Evolutionary conservation across 2,113 vertebrate species (phyloP), one percentile per base, ranked within the genome.

Genomic region (Chinchilla lanigera): DNA sequence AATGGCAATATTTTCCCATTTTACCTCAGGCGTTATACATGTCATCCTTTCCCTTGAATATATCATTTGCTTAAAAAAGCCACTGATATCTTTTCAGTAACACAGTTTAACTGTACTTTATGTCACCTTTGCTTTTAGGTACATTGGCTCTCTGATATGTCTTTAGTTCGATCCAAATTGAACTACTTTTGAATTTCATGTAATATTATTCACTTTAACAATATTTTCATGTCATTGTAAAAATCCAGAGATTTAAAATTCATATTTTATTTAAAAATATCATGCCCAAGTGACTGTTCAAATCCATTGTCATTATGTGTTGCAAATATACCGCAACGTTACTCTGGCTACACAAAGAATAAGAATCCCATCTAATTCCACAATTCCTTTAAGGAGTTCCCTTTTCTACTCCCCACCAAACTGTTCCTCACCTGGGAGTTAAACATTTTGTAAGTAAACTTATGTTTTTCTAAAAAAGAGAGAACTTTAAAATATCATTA

Each of bases 1-100:
- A 61, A 9, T 1, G 7, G 5, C 6, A 7, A 1, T 7, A 4
- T 5, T 22, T 2, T 2, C 5, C 12, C 47, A 26, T 61, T 2
- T 80, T 19, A 41, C 24, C 47, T 11, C 60, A 3, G 26, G 24
- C 41, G n/a, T 47, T 16, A 19, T 2, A 3, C 1, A 5, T 19
- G 44, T 38, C 0, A 30, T 28, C 12, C 12, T 2, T 33, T 26
- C 65, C 82, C n/a, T 81, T 28, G 30, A 67, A 35, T 47, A 1
- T 11, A 61, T 24, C 54, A 61, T 50, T n/a, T 61, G 9, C 41
- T 65, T 58, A 47, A 19, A 41, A 28, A 58, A 38, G 24, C 22
- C 80, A 33, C 0, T 6, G 41, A 3, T 11, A 2, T 7, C 73
- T 63, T n/a, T 67, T 83, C 3, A 16, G 1, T 22, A 77, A 6